These are phyloP conservation scores for Oreochromis niloticus DNA, from an alignment of 2,113 vertebrate species.

Conservation along the genomic window DNA sequence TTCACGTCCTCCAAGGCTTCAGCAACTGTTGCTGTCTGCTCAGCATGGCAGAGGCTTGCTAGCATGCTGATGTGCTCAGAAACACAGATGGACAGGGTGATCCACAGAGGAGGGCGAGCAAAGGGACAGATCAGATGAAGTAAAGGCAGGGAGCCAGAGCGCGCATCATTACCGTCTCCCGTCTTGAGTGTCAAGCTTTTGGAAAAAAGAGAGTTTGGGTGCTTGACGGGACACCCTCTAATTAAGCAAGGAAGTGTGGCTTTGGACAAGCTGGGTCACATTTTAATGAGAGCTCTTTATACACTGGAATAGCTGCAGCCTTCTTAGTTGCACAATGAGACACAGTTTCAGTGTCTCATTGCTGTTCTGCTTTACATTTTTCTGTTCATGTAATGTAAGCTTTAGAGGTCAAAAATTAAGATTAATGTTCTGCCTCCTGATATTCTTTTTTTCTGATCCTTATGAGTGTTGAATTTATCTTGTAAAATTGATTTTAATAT, in stretches of 20 bases:
- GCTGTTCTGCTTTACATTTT: neutral
- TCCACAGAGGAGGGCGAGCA: neutral
- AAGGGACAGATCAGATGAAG: neutral
- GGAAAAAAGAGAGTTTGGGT: neutral
- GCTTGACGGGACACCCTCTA: slow-evolving; percentile 11
- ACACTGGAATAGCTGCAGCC: neutral
- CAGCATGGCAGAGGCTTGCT: neutral
- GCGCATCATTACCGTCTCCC: neutral
- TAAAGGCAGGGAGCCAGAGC: neutral
- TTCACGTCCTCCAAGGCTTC: neutral
- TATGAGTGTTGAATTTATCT: neutral
- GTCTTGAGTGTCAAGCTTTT: neutral
- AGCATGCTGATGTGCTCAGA: neutral
- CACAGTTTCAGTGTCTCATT: neutral
- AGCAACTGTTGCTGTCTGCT: slow-evolving; percentile 42
- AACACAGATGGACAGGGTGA: slow-evolving; percentile 6
- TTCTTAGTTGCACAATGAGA: neutral
- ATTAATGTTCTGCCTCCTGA: neutral
- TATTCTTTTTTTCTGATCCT: neutral
- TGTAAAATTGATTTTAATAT: neutral
- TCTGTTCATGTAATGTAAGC: neutral
- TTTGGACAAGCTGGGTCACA: slow-evolving; percentile 24
- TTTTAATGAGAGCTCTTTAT: slow-evolving; percentile 34
- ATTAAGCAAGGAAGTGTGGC: slow-evolving; percentile 20
- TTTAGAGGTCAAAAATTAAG: neutral